Evolutionary conservation across 2,888 invertebrate species (phyloP).

Genomic region (Cheilosia scutellata): DNA sequence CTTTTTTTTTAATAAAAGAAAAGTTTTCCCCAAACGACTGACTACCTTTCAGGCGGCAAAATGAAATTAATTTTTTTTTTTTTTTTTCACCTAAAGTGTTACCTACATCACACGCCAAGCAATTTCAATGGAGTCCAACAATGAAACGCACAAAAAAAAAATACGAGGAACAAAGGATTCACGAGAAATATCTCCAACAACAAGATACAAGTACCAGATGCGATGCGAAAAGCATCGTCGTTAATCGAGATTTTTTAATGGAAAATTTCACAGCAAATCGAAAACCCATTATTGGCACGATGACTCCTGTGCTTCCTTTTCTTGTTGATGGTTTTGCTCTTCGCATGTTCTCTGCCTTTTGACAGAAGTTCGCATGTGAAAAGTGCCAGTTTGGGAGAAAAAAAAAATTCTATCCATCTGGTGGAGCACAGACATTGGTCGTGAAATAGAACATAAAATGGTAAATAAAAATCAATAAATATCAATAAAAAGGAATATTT

Average conservation of each 20-base stretch:
- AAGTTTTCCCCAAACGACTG: too few relatives aligned
- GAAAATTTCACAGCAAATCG: conserved; percentile 31
- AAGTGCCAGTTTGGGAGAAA: background rate
- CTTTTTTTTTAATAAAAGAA: too few relatives aligned
- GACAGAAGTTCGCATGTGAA: background rate
- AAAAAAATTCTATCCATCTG: too few relatives aligned
- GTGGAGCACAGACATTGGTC: background rate
- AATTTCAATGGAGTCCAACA: background rate
- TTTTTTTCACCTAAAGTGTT: too few relatives aligned
- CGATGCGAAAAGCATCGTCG: background rate
- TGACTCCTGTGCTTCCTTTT: conserved; percentile 1
- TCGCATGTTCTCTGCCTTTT: background rate
- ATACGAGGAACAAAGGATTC: conserved; percentile 19
- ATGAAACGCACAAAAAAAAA: background rate
- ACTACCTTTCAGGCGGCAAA: too few relatives aligned
- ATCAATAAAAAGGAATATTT: too few relatives aligned
- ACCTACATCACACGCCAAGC: too few relatives aligned
- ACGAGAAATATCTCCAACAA: conserved; percentile 4
- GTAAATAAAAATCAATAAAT: too few relatives aligned
- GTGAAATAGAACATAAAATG: conserved; percentile 1
- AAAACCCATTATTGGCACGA: conserved; percentile 21
- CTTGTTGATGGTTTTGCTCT: background rate
- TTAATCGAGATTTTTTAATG: conserved; percentile 56
- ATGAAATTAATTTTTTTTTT: too few relatives aligned
- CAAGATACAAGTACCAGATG: conserved; percentile 15